A percentile compares a stretch with the other conserved stretches of the same genome.
Evolutionary conservation across 2,888 invertebrate genomes (phyloP).

Genomic region (Ctena decussata): DNA sequence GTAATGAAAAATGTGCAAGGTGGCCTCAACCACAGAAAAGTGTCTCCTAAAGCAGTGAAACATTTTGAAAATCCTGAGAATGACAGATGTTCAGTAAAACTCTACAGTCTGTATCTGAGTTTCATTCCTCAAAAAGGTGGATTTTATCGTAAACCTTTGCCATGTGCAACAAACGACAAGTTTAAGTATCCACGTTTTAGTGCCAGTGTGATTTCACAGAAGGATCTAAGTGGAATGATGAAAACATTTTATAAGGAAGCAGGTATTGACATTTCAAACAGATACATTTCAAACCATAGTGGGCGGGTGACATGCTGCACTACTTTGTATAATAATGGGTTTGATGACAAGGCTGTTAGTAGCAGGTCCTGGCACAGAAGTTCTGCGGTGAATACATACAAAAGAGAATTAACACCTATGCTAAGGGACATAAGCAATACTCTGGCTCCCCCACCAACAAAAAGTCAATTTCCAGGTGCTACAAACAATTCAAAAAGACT

Average conservation of each 20-base stretch:
- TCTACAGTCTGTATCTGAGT: not conserved
- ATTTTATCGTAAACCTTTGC: not conserved
- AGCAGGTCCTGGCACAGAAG: slow-evolving; percentile 15
- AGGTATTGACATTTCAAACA: not conserved
- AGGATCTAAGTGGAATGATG: not conserved
- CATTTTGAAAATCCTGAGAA: not conserved
- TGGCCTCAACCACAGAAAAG: slow-evolving; percentile 32
- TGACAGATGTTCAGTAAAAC: not conserved
- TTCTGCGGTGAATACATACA: not conserved
- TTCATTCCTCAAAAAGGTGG: not conserved
- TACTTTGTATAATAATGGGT: slow-evolving; percentile 20
- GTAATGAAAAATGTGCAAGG: slow-evolving; percentile 30
- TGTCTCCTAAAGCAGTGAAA: slow-evolving; percentile 13
- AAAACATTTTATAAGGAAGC: not conserved
- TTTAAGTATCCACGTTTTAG: not conserved
- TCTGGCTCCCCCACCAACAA: not conserved
- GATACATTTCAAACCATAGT: slow-evolving; percentile 18
- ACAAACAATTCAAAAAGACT: not conserved
- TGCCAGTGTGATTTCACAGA: not conserved
- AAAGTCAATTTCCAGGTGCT: not conserved
- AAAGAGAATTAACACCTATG: not conserved
- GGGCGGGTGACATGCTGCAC: slow-evolving; percentile 28
- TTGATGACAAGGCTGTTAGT: not conserved
- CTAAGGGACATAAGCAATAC: not conserved
- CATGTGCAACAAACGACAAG: no score